Evolutionary conservation across 1,140 invertebrate species (phyloP), one percentile per base, ranked within the genome.

Genomic region (Coelopa frigida): DNA sequence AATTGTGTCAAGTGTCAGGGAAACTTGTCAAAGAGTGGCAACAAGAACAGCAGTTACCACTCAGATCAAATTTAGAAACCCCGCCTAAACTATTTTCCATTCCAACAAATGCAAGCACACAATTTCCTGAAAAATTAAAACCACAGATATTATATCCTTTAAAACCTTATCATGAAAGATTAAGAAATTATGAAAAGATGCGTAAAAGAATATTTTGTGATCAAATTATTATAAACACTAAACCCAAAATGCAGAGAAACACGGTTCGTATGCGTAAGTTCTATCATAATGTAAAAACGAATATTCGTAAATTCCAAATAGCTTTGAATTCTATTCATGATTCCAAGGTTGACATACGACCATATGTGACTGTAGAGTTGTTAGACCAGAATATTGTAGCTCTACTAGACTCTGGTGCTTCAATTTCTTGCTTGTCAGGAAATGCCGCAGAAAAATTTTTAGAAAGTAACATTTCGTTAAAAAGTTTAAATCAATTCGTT

Each of bases 131-230:
- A n/a, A n/a, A n/a, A n/a, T n/a, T n/a, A n/a, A n/a, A n/a, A n/a
- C n/a, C n/a, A n/a, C n/a, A n/a, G n/a, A n/a, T n/a, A n/a, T n/a
- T n/a, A n/a, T n/a, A n/a, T n/a, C n/a, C n/a, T n/a, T n/a, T n/a
- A n/a, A 44, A 15, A 21, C 42, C 42, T 32, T 44, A 44, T 20
- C 41, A 44, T 44, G 10, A 32, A 31, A n/a, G 42, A 44, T 5
- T 44, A 21, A 14, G 11, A 17, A 8, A 31, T 10, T 32, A 44
- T 12, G 1, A 44, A n/a, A 17, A 14, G 15, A 18, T 14, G 4
- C 20, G 17, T 21, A 20, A 5, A 12, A 29, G 17, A 44, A 44
- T 44, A 21, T 44, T 44, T 32, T 12, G 11, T n/a, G 42, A 18
- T 3, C 27, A 15, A 12, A 20, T 36, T 36, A 36, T 7, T 8